phyloP scores from a whole-genome alignment of 2,888 invertebrate genomes.

The Bombylius major region DNA sequence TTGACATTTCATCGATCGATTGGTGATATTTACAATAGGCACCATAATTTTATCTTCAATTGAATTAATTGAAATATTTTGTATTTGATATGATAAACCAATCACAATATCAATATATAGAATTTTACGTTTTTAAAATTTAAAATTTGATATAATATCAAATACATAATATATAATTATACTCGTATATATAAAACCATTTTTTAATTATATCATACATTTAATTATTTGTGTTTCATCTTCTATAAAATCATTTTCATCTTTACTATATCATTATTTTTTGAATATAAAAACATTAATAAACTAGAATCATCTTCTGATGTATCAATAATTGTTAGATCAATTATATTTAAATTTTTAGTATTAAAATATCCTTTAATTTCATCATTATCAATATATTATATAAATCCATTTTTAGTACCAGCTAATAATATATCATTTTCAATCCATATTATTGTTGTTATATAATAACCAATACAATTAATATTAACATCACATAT shows the following conservation, averaged over 20 bases:
- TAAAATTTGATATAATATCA: conserved; percentile 64
- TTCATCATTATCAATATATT: conserved; percentile 78
- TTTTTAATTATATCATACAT: conserved; percentile 36
- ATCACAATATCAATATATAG: neutral
- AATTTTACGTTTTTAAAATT: conserved; percentile 52
- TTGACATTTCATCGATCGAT: too few species aligned
- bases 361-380: conserved; percentile 55
- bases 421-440: conserved; percentile 75
- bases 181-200: conserved; percentile 64
- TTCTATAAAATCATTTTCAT: neutral
- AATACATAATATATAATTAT: conserved; percentile 64
- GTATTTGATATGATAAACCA: conserved; percentile 25
- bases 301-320: too few species aligned
- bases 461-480: conserved; percentile 59
- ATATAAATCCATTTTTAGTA: conserved; percentile 59
- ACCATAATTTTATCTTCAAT: conserved; percentile 33
- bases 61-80: conserved; percentile 30
- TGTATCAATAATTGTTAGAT: neutral
- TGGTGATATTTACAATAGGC: too few species aligned
- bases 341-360: neutral
- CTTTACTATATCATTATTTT: neutral
- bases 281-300: too few species aligned
- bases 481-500: conserved; percentile 59
- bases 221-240: conserved; percentile 8
- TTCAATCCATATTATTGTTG: conserved; percentile 68